These are phyloP conservation scores for Protomyctophum bolini DNA, from an alignment of 2,113 vertebrate genomes.

Conservation along the genomic window DNA sequence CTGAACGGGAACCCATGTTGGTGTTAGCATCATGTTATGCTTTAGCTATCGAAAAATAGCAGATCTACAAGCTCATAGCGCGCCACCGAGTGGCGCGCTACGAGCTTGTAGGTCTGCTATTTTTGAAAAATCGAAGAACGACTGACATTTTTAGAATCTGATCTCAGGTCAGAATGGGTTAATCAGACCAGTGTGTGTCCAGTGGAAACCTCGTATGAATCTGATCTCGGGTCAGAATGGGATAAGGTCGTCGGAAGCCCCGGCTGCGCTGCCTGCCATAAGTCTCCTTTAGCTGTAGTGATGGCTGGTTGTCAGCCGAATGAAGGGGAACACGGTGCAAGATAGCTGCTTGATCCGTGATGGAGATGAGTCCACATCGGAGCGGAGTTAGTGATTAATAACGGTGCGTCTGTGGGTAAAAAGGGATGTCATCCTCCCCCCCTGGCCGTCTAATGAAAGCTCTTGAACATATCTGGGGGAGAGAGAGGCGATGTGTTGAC, in stretches of 20 bases:
- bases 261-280: slow-evolving; percentile 68
- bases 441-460: slow-evolving; percentile 84
- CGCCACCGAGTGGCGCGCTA: too few relatives aligned
- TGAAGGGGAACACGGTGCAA: slow-evolving; percentile 76
- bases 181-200: too few relatives aligned
- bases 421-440: slow-evolving; percentile 85
- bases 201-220: too few relatives aligned
- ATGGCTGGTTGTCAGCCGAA: slow-evolving; percentile 76
- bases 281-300: slow-evolving; percentile 77
- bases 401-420: slow-evolving; percentile 83
- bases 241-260: slow-evolving; percentile 70
- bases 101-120: too few relatives aligned
- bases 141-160: too few relatives aligned
- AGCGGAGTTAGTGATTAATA: slow-evolving; percentile 79
- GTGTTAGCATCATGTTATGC: too few relatives aligned
- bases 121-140: too few relatives aligned
- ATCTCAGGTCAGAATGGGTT: too few relatives aligned
- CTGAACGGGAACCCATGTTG: too few relatives aligned
- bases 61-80: too few relatives aligned
- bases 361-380: slow-evolving; percentile 76
- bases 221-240: too few relatives aligned
- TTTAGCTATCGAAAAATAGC: too few relatives aligned
- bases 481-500: slow-evolving; percentile 77
- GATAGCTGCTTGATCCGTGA: slow-evolving; percentile 80
- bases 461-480: slow-evolving; percentile 76